Conservation (phyloP, 2,888 invertebrate species). For the Dryococelus australis region DNA sequence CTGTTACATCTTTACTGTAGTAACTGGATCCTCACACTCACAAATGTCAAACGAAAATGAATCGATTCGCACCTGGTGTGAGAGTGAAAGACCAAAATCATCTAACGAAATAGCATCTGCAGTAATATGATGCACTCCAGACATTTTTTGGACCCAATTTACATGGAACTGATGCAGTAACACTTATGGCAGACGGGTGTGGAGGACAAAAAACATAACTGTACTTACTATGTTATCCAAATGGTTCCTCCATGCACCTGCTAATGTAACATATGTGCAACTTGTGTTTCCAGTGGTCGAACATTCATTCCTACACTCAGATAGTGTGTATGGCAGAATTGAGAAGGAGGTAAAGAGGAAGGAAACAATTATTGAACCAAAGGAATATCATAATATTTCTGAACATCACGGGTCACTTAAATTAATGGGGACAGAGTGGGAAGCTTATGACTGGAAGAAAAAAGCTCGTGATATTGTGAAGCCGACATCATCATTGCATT, state of each 20-base stretch:
- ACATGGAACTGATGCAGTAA: conserved; percentile 13
- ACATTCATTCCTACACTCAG: too few relatives aligned
- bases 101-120: conserved; percentile 8
- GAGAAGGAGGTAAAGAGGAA: too few relatives aligned
- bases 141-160: not conserved
- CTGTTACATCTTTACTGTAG: not conserved
- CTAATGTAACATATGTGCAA: too few relatives aligned
- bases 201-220: conserved; percentile 21
- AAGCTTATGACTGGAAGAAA: conserved; percentile 24
- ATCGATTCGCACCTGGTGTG: too few relatives aligned
- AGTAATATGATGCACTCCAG: conserved; percentile 25
- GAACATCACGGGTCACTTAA: too few relatives aligned
- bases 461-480: conserved; percentile 16
- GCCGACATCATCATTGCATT: conserved; percentile 4
- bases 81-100: too few relatives aligned
- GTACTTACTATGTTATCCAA: not conserved
- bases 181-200: not conserved
- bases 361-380: too few relatives aligned
- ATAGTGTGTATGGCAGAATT: too few relatives aligned
- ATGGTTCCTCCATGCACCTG: too few relatives aligned
- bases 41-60: not conserved
- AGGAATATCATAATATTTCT: too few relatives aligned
- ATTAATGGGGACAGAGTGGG: conserved; percentile 18
- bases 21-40: not conserved
- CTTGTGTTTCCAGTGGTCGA: too few relatives aligned